Evolutionary conservation across 2,888 invertebrate species (phyloP).

Genomic region (Rhodophaea formosa): DNA sequence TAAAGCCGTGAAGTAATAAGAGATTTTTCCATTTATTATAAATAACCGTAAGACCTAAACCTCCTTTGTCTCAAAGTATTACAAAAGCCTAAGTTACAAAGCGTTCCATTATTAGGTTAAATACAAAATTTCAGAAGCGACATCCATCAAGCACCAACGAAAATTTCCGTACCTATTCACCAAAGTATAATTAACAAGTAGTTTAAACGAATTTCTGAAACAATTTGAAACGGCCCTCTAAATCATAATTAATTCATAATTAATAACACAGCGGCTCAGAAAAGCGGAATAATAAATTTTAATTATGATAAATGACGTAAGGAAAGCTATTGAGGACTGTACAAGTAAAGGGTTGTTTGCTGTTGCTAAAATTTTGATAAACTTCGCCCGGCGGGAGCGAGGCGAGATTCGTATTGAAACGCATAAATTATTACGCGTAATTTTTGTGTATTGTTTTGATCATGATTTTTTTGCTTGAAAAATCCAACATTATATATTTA

Average conservation of each 20-base stretch:
- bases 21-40: neutral
- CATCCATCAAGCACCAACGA: neutral
- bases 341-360: slow-evolving; percentile 8
- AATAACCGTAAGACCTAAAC: neutral
- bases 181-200: slow-evolving; percentile 19
- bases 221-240: slow-evolving; percentile 15
- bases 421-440: neutral
- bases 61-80: neutral
- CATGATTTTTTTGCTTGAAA: too few species aligned
- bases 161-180: slow-evolving; percentile 7
- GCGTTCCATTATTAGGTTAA: neutral
- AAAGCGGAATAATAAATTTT: slow-evolving; percentile 21
- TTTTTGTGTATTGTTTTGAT: too few species aligned
- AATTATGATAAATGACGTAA: slow-evolving; percentile 20
- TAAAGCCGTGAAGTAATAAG: too few species aligned
- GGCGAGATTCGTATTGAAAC: neutral
- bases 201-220: slow-evolving; percentile 17
- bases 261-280: slow-evolving; percentile 16
- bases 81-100: neutral
- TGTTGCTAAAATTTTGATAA: slow-evolving; percentile 15
- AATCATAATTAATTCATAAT: slow-evolving; percentile 21
- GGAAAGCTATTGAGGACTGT: slow-evolving; percentile 15
- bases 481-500: too few species aligned
- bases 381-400: neutral
- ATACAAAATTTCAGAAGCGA: neutral